Evolutionary conservation across 2,888 invertebrate species (phyloP), one percentile per base, ranked within the genome.

Genomic region (Ochropacha duplaris): DNA sequence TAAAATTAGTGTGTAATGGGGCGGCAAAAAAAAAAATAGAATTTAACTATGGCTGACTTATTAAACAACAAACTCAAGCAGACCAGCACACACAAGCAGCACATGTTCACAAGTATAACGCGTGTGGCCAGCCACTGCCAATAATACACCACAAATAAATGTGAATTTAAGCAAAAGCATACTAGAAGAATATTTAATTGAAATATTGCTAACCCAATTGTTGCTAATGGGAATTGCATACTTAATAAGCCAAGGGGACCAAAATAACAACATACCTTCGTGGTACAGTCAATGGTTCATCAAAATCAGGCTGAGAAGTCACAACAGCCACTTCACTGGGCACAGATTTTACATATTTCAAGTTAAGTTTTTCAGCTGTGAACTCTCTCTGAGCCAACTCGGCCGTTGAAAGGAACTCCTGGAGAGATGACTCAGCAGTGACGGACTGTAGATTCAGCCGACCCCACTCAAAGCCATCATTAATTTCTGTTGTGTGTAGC

Each of bases 321-420:
- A 77, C 85, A 14, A 84, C 68, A 54, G 86, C 78, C 6, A 92
- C 90, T 60, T 85, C 88, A 69, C 76, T 81, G 0, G 92, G 91
- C 3, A 79, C 77, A 1, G 87, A 88, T 64, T 84, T 89, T 3
- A 91, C 88, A 84, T 89, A 91, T 65, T 81, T 96, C 6, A 98
- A 94, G 79, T 98, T 98, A 2, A 98, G 84, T 81, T 98, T 98
- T 82, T 98, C 98, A 3, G 97, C 96, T 78, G 96, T 96, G 83
- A 99, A 99, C 83, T 99, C 98, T 0, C 97, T 97, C 44, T 98
- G 97, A 0, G 99, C 99, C 59, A 99, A 89, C 86, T 99, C 97
- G 0, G 99, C 99, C 0, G 98, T 99, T 0, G 98, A 96, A 4
- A 99, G 92, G 83, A 99, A 99, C 78, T 99, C 99, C 90, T 99